A percentile compares a stretch with the other conserved stretches of the same genome.
Conservation (phyloP, 2,888 invertebrate species). For the Aplocera efformata region DNA sequence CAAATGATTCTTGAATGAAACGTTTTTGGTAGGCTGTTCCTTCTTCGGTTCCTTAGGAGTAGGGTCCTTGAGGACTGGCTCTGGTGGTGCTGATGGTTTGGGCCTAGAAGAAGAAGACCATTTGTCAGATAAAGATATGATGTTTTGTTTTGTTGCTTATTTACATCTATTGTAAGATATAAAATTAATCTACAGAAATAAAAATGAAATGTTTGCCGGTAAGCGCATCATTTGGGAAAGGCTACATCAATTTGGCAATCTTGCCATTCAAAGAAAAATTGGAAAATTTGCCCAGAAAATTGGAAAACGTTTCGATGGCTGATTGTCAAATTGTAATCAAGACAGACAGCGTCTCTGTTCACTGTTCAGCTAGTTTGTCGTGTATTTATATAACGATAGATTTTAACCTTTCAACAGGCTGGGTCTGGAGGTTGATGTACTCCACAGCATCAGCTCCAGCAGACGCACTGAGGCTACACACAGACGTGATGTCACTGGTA, state of each 20-base stretch:
- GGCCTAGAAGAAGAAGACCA: constrained; percentile 38
- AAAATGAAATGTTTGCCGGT: no score
- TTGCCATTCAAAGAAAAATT: no score
- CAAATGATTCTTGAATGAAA: constrained; percentile 75
- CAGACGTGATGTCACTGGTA: constrained; percentile 86
- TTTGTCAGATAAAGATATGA: neutral
- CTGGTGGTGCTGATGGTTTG: constrained; percentile 62
- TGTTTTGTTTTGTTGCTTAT: no score
- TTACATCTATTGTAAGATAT: no score
- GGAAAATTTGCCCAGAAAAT: no score
- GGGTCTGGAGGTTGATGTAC: constrained; percentile 58
- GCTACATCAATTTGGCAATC: no score
- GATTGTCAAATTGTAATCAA: no score
- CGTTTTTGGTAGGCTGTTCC: constrained; percentile 72
- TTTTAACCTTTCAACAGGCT: constrained; percentile 52
- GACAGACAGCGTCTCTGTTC: no score
- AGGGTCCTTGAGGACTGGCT: constrained; percentile 55
- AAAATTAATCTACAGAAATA: no score
- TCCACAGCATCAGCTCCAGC: constrained; percentile 79
- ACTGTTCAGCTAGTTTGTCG: neutral
- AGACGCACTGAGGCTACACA: constrained; percentile 85
- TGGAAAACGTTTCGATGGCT: no score
- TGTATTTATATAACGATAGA: no score
- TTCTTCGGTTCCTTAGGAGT: constrained; percentile 62
- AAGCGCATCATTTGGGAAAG: no score